phyloP scores from a whole-genome alignment of 2,797 vertebrate species.

The Gallinago stenura region DNA sequence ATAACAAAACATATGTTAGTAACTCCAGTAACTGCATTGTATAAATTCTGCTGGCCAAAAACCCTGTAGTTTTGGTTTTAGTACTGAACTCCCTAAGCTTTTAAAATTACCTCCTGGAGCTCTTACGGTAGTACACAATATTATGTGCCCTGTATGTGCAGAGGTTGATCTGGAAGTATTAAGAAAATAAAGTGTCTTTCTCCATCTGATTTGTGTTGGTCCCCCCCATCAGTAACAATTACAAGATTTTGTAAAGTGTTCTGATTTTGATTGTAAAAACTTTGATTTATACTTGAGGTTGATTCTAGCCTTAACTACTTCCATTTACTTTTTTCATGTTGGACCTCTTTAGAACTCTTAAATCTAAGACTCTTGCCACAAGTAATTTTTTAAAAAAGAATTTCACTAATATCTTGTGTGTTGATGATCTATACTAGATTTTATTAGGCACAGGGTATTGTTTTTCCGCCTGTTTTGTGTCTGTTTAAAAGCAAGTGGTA shows the following conservation, averaged over 20 bases:
- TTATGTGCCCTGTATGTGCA: neutral
- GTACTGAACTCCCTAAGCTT: neutral
- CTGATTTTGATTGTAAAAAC: neutral
- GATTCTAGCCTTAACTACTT: neutral
- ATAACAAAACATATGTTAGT: neutral
- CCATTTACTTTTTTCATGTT: neutral
- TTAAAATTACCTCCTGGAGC: neutral
- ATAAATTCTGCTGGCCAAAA: neutral
- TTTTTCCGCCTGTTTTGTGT: fast-evolving
- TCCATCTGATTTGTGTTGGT: neutral
- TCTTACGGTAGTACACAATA: neutral
- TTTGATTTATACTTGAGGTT: neutral
- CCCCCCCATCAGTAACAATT: neutral
- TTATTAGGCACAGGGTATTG: neutral
- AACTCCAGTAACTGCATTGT: neutral
- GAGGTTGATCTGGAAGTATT: neutral
- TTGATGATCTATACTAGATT: neutral
- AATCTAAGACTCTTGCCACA: neutral
- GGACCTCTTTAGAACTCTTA: neutral
- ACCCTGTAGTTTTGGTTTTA: neutral
- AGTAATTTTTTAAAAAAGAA: fast-evolving
- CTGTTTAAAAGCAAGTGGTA: neutral
- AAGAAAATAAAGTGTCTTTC: neutral
- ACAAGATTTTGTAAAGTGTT: neutral
- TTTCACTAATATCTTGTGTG: neutral